phyloP scores from a whole-genome alignment of 1,140 invertebrate species.

The Drosophila miranda region DNA sequence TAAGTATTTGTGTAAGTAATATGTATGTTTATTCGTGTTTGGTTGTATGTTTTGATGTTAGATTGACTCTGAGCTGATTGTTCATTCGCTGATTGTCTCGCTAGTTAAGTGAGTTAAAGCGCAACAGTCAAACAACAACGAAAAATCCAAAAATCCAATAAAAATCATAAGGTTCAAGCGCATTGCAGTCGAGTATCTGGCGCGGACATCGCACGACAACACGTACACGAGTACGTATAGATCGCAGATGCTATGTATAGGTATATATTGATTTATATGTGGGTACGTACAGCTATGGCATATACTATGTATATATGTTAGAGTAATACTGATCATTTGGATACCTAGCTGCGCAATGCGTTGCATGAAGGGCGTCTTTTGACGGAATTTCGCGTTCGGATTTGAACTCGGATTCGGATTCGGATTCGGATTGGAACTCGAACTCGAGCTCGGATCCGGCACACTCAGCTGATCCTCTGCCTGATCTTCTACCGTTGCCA shows the following conservation, averaged over 20 bases:
- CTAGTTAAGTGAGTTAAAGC: constrained; percentile 77
- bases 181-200: constrained; percentile 74
- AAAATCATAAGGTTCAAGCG: constrained; percentile 60
- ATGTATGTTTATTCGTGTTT: neutral
- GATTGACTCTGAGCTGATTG: constrained; percentile 25
- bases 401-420: constrained; percentile 40
- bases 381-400: constrained; percentile 74
- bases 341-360: constrained; percentile 80
- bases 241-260: constrained; percentile 26
- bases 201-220: constrained; percentile 47
- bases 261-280: constrained; percentile 24
- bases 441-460: constrained; percentile 36
- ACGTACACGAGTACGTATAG: constrained; percentile 27
- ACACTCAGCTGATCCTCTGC: constrained; percentile 64
- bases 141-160: constrained; percentile 29
- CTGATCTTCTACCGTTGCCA: constrained; percentile 43
- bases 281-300: constrained; percentile 16
- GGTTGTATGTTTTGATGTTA: constrained; percentile 6
- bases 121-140: constrained; percentile 71
- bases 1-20: constrained; percentile 5
- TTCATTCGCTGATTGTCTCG: constrained; percentile 65
- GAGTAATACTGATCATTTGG: constrained; percentile 29
- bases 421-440: constrained; percentile 46
- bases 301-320: constrained; percentile 25
- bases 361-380: constrained; percentile 81